These are phyloP conservation scores for Diorhabda sublineata DNA, from an alignment of 1,140 invertebrate genomes.

Conservation along the genomic window DNA sequence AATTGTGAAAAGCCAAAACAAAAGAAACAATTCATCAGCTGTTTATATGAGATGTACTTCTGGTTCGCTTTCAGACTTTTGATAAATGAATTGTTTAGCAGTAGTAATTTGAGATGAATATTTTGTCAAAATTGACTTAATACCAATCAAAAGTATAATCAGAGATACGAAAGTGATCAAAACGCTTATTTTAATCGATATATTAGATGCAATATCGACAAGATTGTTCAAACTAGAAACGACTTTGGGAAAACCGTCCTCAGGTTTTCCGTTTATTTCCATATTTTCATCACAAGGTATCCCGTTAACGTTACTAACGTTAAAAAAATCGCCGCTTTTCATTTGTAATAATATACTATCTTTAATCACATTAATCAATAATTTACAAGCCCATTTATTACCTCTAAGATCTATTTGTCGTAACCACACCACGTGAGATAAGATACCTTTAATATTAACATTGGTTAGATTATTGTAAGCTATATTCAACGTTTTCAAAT, in stretches of 20 bases:
- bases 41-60: conserved; percentile 11
- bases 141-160: neutral
- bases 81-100: conserved; percentile 14
- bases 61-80: neutral
- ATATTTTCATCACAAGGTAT: conserved; percentile 13
- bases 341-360: neutral
- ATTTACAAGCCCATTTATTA: conserved; percentile 15
- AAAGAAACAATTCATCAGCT: too few species aligned
- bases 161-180: neutral
- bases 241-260: neutral
- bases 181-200: conserved; percentile 3
- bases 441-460: conserved; percentile 4
- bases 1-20: too few species aligned
- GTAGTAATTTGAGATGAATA: conserved; percentile 5
- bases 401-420: conserved; percentile 11
- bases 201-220: neutral
- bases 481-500: conserved; percentile 5
- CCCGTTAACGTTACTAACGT: conserved; percentile 14
- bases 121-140: conserved; percentile 7
- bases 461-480: conserved; percentile 13
- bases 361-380: neutral
- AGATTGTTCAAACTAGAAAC: neutral
- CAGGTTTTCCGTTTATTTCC: neutral
- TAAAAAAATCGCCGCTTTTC: conserved; percentile 1
- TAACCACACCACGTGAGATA: conserved; percentile 9